These are phyloP conservation scores for Molossus alvarezi DNA, from an alignment of 2,797 vertebrate genomes.

Conservation along the genomic window DNA sequence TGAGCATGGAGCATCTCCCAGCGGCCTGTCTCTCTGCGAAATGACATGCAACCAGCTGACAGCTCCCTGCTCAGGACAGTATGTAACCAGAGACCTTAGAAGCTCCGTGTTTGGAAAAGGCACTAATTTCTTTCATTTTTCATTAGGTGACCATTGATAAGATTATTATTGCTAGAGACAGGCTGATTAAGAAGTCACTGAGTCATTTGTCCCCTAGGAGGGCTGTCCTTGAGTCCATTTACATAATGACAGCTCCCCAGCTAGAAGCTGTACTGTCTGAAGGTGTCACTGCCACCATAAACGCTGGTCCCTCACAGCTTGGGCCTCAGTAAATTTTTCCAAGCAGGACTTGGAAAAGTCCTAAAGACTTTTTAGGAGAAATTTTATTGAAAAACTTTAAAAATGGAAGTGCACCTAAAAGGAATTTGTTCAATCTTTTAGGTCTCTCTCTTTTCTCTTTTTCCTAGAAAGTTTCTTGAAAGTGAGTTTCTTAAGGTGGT, in stretches of 20 bases:
- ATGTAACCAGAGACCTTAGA: slow-evolving; percentile 67
- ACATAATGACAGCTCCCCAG: slow-evolving; percentile 70
- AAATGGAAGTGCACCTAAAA: slow-evolving; percentile 37
- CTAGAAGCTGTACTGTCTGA: slow-evolving; percentile 32
- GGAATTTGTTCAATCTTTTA: background rate
- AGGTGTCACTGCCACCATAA: slow-evolving; percentile 38
- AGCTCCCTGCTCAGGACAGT: slow-evolving; percentile 42
- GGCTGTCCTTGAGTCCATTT: slow-evolving; percentile 64
- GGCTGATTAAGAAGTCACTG: slow-evolving; percentile 78
- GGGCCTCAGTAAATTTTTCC: slow-evolving; percentile 18
- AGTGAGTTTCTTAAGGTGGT: background rate
- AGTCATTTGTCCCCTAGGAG: slow-evolving; percentile 70
- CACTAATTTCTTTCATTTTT: slow-evolving; percentile 80
- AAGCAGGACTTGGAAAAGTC: background rate
- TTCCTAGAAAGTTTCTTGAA: background rate
- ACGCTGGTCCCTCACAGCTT: slow-evolving; percentile 18
- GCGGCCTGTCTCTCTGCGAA: background rate
- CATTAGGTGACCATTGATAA: slow-evolving; percentile 81
- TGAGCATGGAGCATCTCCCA: background rate
- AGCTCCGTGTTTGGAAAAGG: slow-evolving; percentile 66
- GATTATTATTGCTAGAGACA: slow-evolving; percentile 82
- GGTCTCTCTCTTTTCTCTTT: background rate
- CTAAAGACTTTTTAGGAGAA: background rate
- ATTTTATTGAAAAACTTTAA: slow-evolving; percentile 61
- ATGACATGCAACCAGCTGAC: background rate